These are phyloP conservation scores for Florisuga fusca DNA, from an alignment of 2,797 vertebrate genomes.

Conservation along the genomic window DNA sequence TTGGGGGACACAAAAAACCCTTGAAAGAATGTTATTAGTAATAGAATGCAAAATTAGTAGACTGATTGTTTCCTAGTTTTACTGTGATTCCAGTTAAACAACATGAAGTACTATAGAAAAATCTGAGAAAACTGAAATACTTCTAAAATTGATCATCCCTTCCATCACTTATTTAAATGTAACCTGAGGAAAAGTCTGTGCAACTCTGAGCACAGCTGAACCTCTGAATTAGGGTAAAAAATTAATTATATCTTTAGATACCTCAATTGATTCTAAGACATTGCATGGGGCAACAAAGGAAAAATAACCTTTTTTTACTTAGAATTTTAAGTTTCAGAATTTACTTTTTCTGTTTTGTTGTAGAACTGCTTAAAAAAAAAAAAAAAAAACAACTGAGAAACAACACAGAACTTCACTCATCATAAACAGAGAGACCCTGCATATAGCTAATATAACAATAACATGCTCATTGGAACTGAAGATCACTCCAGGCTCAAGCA, in stretches of 20 bases:
- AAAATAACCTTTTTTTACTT: neutral
- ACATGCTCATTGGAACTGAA: no score
- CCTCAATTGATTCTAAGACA: neutral
- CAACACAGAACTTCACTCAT: no score
- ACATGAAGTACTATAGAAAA: neutral
- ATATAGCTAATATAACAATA: no score
- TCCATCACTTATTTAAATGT: neutral
- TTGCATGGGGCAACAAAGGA: neutral
- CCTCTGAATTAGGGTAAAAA: neutral
- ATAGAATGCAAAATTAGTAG: neutral
- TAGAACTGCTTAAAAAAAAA: no score
- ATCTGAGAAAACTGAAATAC: neutral
- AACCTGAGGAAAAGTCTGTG: neutral
- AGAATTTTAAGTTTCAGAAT: no score
- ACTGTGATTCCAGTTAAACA: neutral
- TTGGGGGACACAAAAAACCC: neutral
- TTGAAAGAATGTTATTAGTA: neutral
- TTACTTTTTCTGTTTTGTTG: no score
- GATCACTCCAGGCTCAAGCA: no score
- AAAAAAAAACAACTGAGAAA: no score
- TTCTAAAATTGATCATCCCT: neutral
- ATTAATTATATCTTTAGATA: neutral
- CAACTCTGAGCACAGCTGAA: neutral
- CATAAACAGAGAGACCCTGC: no score
- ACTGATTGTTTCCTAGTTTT: neutral